A percentile compares a stretch with the other conserved stretches of the same genome.
Conservation (phyloP, 2,797 vertebrate species). For the Chelon labrosus region DNA sequence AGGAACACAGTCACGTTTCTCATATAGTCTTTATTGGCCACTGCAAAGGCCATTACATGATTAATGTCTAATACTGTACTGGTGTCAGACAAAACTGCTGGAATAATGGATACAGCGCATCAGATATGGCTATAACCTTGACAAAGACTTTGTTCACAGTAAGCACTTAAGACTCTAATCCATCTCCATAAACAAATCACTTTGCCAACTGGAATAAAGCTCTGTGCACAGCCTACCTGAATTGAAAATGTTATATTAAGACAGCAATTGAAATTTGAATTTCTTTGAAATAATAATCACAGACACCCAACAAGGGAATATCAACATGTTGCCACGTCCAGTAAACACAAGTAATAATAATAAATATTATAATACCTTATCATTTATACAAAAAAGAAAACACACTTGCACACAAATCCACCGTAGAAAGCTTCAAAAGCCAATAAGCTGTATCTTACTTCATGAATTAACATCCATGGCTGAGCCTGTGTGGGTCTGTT, state of each 20-base stretch:
- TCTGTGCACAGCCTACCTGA: not conserved
- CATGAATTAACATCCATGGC: constrained; percentile 42
- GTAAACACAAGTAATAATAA: no score
- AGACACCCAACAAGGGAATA: no score
- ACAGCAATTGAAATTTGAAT: not conserved
- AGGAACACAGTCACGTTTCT: constrained; percentile 55
- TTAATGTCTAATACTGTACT: constrained; percentile 33
- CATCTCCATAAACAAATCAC: not conserved
- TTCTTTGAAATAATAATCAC: no score
- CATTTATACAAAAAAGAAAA: no score
- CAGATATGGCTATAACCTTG: constrained; percentile 52
- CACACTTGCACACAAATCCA: no score
- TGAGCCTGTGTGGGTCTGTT: constrained; percentile 37
- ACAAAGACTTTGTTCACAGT: constrained; percentile 23
- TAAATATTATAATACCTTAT: no score
- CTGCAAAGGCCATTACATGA: constrained; percentile 47
- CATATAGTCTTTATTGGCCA: constrained; percentile 50
- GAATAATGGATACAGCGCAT: constrained; percentile 38
- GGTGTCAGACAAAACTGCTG: constrained; percentile 19
- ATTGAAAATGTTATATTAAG: not conserved
- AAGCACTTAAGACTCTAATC: not conserved
- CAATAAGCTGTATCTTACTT: constrained; percentile 32
- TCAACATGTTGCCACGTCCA: no score
- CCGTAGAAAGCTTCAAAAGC: not conserved
- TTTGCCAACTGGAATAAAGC: not conserved